These are phyloP conservation scores for Pachypanchax playfairii DNA, from an alignment of 2,113 vertebrate species.

Conservation along the genomic window DNA sequence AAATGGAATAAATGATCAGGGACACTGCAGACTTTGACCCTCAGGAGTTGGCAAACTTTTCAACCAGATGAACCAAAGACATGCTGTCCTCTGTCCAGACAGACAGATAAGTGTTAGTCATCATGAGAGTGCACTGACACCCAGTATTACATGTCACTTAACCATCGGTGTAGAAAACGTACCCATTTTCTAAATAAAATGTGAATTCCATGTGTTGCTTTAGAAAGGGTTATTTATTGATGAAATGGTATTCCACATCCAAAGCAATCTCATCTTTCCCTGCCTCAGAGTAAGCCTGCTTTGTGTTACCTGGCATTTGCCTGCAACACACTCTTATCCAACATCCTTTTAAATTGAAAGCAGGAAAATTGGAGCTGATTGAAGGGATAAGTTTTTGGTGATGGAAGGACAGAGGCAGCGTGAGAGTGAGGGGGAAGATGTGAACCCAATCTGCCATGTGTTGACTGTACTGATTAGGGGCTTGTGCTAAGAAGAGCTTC, in stretches of 20 bases:
- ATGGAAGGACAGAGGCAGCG: constrained; percentile 48
- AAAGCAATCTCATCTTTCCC: constrained; percentile 49
- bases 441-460: constrained; percentile 76
- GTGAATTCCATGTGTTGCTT: constrained; percentile 34
- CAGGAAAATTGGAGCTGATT: constrained; percentile 65
- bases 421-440: constrained; percentile 43
- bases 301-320: constrained; percentile 60
- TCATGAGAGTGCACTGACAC: constrained; percentile 23
- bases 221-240: constrained; percentile 35
- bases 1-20: constrained; percentile 32
- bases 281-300: constrained; percentile 49
- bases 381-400: constrained; percentile 56
- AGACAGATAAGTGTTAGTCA: constrained; percentile 10
- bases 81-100: constrained; percentile 22
- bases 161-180: constrained; percentile 24
- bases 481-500: constrained; percentile 67
- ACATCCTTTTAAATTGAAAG: constrained; percentile 61
- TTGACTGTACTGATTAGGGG: constrained; percentile 77
- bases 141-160: constrained; percentile 28
- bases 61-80: constrained; percentile 38
- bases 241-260: constrained; percentile 27
- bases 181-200: constrained; percentile 49
- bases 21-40: constrained; percentile 24
- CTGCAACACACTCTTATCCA: constrained; percentile 58
- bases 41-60: constrained; percentile 52